Evolutionary conservation across 2,113 vertebrate species (phyloP).

Genomic region (Phyllostomus discolor): DNA sequence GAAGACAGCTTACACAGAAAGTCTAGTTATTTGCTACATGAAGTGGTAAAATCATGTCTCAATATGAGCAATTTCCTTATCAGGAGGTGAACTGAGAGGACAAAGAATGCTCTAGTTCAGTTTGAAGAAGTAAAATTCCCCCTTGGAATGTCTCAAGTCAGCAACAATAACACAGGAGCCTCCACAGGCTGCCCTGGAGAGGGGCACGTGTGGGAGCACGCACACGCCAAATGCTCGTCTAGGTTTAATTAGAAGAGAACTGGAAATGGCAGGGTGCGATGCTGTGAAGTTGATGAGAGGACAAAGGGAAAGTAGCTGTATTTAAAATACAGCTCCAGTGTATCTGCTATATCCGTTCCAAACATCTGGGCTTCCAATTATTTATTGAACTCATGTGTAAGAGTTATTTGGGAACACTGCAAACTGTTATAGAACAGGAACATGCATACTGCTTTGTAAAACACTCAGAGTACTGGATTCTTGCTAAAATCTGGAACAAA

Average conservation of each 20-base stretch:
- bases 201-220: neutral
- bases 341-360: slow-evolving; percentile 63
- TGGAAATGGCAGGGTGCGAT: slow-evolving; percentile 50
- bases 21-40: neutral
- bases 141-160: slow-evolving; percentile 26
- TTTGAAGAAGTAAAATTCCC: slow-evolving; percentile 16
- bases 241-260: slow-evolving; percentile 58
- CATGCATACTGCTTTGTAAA: slow-evolving; percentile 49
- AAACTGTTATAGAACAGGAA: slow-evolving; percentile 33
- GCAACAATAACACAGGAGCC: slow-evolving; percentile 18
- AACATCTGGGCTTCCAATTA: slow-evolving; percentile 71
- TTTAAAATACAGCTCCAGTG: slow-evolving; percentile 51
- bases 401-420: slow-evolving; percentile 49
- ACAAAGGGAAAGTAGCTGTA: slow-evolving; percentile 52
- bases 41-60: neutral
- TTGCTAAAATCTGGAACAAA: slow-evolving; percentile 36
- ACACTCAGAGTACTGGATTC: slow-evolving; percentile 25
- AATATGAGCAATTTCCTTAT: neutral
- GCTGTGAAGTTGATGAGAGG: slow-evolving; percentile 53
- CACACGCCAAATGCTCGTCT: neutral
- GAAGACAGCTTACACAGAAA: neutral
- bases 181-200: neutral
- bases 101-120: neutral
- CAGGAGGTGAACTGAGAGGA: neutral
- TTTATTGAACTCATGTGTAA: slow-evolving; percentile 63